Conservation (phyloP, 2,113 vertebrate genomes). For the Calonectris borealis region DNA sequence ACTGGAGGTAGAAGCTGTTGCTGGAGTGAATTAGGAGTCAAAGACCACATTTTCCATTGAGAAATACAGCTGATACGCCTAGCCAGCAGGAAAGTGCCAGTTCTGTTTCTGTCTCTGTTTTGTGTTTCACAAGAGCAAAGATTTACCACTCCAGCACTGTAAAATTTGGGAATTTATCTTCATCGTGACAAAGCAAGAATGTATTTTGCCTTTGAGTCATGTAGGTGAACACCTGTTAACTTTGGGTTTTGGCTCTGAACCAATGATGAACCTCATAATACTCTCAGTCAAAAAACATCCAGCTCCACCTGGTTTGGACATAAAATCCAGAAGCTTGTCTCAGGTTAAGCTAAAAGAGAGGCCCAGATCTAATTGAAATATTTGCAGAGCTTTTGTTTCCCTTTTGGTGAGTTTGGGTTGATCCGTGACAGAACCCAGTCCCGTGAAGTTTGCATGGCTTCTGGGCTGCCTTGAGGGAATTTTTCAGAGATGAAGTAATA, state of each 20-base stretch:
- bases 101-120: not conserved
- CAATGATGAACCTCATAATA: not conserved
- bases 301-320: not conserved
- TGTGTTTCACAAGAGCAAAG: not conserved
- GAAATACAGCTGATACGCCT: not conserved
- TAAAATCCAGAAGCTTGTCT: not conserved
- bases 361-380: not conserved
- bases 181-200: not conserved
- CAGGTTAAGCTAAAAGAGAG: not conserved
- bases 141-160: not conserved
- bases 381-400: not conserved
- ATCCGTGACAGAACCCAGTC: not conserved
- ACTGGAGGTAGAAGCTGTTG: not conserved
- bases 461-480: not conserved
- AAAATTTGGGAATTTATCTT: not conserved
- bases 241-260: not conserved
- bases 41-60: not conserved
- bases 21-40: not conserved
- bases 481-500: not conserved
- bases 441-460: not conserved
- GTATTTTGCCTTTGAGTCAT: not conserved
- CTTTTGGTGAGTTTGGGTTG: not conserved
- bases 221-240: not conserved
- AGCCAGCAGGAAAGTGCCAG: not conserved
- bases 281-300: not conserved